phyloP scores from a whole-genome alignment of 2,113 vertebrate genomes.

The Leuciscus idus region DNA sequence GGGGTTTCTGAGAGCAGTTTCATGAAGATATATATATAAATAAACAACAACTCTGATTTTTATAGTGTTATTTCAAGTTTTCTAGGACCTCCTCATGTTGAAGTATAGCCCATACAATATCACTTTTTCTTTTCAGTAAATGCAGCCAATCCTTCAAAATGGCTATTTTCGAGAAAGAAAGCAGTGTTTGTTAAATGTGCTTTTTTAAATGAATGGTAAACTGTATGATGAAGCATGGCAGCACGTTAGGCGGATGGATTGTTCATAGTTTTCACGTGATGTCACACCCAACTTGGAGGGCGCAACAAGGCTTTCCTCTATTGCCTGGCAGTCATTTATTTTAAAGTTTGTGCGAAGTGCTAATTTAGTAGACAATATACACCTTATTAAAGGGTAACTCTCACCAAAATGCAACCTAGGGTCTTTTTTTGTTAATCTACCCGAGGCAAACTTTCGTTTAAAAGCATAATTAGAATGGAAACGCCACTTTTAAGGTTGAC shows the following conservation, averaged over 20 bases:
- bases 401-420: too few relatives aligned
- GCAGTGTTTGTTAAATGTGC: conserved; percentile 24
- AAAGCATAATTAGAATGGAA: too few relatives aligned
- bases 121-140: neutral
- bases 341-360: too few relatives aligned
- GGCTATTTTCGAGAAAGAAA: conserved; percentile 12
- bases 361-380: too few relatives aligned
- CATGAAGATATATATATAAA: conserved; percentile 29
- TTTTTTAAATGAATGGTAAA: conserved; percentile 30
- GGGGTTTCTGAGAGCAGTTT: conserved; percentile 1
- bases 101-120: conserved; percentile 9
- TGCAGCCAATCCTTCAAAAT: conserved; percentile 31
- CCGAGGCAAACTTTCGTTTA: too few relatives aligned
- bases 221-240: neutral
- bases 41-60: neutral
- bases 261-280: neutral
- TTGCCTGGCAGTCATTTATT: too few relatives aligned
- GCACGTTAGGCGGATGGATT: conserved; percentile 30
- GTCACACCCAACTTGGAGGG: too few relatives aligned
- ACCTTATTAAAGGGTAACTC: too few relatives aligned
- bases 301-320: too few relatives aligned
- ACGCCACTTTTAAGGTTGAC: too few relatives aligned
- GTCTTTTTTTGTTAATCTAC: too few relatives aligned
- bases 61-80: conserved; percentile 21
- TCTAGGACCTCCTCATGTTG: conserved; percentile 18